Evolutionary conservation across 2,888 invertebrate species (phyloP).

Genomic region (Vannuccia rotundouncinata): DNA sequence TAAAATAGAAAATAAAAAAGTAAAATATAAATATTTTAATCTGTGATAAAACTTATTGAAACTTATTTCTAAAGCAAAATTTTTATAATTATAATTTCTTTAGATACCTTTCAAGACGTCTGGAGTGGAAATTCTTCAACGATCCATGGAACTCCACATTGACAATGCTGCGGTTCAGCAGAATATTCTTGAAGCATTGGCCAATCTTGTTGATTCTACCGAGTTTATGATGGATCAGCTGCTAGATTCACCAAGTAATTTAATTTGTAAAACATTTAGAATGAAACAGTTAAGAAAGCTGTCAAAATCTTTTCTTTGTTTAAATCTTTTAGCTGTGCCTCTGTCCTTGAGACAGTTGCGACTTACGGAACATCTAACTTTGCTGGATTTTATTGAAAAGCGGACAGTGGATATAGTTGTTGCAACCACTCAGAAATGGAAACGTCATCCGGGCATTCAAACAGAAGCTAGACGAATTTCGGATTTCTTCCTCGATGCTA

Average conservation of each 20-base stretch:
- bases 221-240: background rate
- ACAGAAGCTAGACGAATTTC: background rate
- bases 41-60: no score
- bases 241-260: background rate
- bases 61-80: no score
- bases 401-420: background rate
- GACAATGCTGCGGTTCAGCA: background rate
- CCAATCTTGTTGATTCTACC: background rate
- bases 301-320: background rate
- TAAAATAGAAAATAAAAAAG: no score
- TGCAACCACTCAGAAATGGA: background rate
- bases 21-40: no score
- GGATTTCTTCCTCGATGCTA: background rate
- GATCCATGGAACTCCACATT: background rate
- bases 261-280: background rate
- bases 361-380: background rate
- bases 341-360: background rate
- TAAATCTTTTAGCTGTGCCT: background rate
- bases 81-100: no score
- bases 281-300: background rate
- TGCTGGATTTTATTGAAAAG: background rate
- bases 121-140: background rate
- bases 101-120: background rate
- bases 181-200: constrained; percentile 3
- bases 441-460: background rate